phyloP scores from a whole-genome alignment of 92 coral and sea anemone genomes.

The Paragorgia papillata region DNA sequence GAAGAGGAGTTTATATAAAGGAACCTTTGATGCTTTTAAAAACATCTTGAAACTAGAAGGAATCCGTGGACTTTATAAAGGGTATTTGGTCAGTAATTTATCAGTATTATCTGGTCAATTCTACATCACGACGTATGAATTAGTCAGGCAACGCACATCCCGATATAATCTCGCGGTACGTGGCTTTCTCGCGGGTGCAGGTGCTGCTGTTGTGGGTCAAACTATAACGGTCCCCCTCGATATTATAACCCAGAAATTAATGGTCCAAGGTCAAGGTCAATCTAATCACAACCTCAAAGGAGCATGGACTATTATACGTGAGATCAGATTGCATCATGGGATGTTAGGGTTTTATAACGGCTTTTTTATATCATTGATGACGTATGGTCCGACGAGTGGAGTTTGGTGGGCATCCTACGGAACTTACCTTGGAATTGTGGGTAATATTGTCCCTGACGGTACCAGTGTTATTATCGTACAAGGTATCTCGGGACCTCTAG shows the following conservation, averaged over 20 bases:
- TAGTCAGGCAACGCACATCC: conserved; percentile 73
- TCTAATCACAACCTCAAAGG: conserved; percentile 70
- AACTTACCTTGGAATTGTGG: conserved; percentile 74
- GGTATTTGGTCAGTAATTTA: conserved; percentile 78
- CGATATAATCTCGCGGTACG: conserved; percentile 72
- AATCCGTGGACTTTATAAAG: conserved; percentile 94
- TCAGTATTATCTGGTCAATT: conserved; percentile 91
- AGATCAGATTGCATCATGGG: conserved; percentile 64
- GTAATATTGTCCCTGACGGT: conserved; percentile 85
- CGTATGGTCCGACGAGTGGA: conserved; percentile 97
- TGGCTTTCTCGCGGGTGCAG: conserved; percentile 93
- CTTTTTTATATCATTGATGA: conserved; percentile 79
- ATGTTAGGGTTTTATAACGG: conserved; percentile 83
- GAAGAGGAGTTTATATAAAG: conserved; percentile 83
- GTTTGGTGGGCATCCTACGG: conserved; percentile 97
- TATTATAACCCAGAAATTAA: conserved; percentile 83
- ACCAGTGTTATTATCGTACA: conserved; percentile 82
- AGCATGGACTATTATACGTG: conserved; percentile 65
- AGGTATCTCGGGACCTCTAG: conserved; percentile 83
- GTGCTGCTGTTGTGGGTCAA: conserved; percentile 88
- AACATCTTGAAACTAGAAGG: conserved; percentile 84
- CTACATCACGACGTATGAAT: conserved; percentile 92
- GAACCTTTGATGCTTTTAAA: conserved; percentile 86
- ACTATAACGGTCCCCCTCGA: conserved; percentile 94
- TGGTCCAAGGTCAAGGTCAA: conserved; percentile 89